phyloP scores from a whole-genome alignment of 2,888 invertebrate genomes.

The Ornithoptera alexandrae region DNA sequence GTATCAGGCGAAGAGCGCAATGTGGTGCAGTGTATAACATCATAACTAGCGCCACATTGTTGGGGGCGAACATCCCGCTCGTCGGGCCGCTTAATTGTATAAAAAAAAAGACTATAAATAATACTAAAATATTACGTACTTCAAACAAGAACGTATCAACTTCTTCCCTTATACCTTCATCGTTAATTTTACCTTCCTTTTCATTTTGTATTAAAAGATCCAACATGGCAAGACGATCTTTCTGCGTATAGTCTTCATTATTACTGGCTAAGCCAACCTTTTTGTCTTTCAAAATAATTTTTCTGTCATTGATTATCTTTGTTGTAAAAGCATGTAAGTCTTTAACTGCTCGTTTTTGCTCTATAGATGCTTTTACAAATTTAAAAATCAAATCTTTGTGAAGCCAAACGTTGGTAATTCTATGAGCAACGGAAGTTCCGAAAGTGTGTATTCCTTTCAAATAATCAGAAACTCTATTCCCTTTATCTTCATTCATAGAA shows the following conservation, averaged over 20 bases:
- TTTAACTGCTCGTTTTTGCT: conserved; percentile 28
- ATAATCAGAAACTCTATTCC: conserved; percentile 31
- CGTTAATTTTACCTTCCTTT: conserved; percentile 77
- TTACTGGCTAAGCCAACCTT: background rate
- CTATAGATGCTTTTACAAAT: conserved; percentile 18
- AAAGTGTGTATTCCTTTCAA: conserved; percentile 31
- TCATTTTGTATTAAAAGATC: conserved; percentile 81
- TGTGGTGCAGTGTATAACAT: no score
- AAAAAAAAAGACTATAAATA: no score
- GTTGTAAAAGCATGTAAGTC: conserved; percentile 34
- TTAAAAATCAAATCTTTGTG: conserved; percentile 28
- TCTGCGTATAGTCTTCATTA: conserved; percentile 41
- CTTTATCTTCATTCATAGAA: conserved; percentile 31
- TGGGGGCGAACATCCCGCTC: no score
- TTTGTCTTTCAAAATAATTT: conserved; percentile 7
- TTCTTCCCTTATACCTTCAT: conserved; percentile 82
- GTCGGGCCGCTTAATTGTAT: no score
- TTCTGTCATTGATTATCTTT: conserved; percentile 33
- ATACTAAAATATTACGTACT: conserved; percentile 50
- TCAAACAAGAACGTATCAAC: conserved; percentile 87
- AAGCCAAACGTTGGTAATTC: conserved; percentile 33
- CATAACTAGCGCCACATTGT: no score
- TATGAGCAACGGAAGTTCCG: conserved; percentile 26
- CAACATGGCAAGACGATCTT: conserved; percentile 80
- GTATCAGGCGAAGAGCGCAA: no score